A percentile compares a stretch with the other conserved stretches of the same genome.
These are phyloP conservation scores for Sisyra terminalis DNA, from an alignment of 2,888 invertebrate genomes.

Conservation along the genomic window DNA sequence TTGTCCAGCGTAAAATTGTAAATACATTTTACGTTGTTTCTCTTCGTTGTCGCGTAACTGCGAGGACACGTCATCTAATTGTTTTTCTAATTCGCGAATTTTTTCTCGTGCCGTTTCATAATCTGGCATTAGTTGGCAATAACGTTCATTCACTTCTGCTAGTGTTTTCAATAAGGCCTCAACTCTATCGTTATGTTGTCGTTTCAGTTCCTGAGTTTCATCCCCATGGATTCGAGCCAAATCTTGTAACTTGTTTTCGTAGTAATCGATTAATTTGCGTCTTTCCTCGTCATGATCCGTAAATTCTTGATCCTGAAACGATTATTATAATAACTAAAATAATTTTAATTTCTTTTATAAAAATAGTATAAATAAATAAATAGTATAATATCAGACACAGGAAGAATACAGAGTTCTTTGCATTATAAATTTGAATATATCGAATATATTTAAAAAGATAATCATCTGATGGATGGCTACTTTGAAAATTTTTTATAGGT, in stretches of 20 bases:
- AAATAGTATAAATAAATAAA: background rate
- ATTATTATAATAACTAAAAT: slow-evolving; percentile 15
- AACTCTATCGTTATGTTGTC: slow-evolving; percentile 63
- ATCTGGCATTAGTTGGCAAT: slow-evolving; percentile 59
- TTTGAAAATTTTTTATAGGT: too few species aligned
- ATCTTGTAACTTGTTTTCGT: slow-evolving; percentile 61
- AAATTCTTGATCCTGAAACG: slow-evolving; percentile 23
- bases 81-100: slow-evolving; percentile 51
- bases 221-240: slow-evolving; percentile 43
- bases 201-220: slow-evolving; percentile 60
- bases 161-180: slow-evolving; percentile 55
- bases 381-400: too few species aligned
- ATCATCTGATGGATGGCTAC: too few species aligned
- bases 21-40: slow-evolving; percentile 57
- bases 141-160: slow-evolving; percentile 58
- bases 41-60: slow-evolving; percentile 54
- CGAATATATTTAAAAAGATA: too few species aligned
- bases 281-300: slow-evolving; percentile 46
- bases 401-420: too few species aligned
- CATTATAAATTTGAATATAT: too few species aligned
- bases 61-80: slow-evolving; percentile 50
- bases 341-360: background rate
- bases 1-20: slow-evolving; percentile 53
- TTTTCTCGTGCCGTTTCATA: slow-evolving; percentile 55
- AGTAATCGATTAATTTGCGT: slow-evolving; percentile 47